phyloP scores from a whole-genome alignment of 1,140 invertebrate species.

The Bradynema listronoti region DNA sequence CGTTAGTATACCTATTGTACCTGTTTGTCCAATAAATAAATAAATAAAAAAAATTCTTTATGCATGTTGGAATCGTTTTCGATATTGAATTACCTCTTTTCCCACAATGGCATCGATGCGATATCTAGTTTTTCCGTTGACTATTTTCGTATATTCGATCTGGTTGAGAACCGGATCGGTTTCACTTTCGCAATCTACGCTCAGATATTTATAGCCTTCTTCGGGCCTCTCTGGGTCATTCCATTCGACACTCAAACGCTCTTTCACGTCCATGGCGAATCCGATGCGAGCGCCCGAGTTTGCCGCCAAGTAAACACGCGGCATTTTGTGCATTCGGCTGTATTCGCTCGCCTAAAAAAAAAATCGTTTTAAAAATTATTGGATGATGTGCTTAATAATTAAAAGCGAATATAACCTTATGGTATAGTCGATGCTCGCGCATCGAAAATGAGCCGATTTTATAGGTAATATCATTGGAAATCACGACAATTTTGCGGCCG shows the following conservation, averaged over 20 bases:
- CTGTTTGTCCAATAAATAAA: too few relatives aligned
- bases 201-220: constrained; percentile 92
- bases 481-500: constrained; percentile 64
- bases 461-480: constrained; percentile 78
- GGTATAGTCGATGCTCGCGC: constrained; percentile 83
- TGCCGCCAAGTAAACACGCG: constrained; percentile 85
- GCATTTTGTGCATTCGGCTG: constrained; percentile 75
- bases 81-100: constrained; percentile 66
- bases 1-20: too few relatives aligned
- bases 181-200: constrained; percentile 74
- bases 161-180: constrained; percentile 64
- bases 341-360: constrained; percentile 74
- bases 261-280: constrained; percentile 88
- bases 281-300: constrained; percentile 96
- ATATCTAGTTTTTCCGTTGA: constrained; percentile 79
- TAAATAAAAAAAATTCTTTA: too few relatives aligned
- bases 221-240: constrained; percentile 79
- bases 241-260: constrained; percentile 86
- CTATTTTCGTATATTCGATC: constrained; percentile 82
- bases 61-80: too few relatives aligned
- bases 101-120: constrained; percentile 88
- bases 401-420: constrained; percentile 39
- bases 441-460: constrained; percentile 94
- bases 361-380: constrained; percentile 31
- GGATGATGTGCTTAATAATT: constrained; percentile 20